phyloP scores from a whole-genome alignment of 2,113 vertebrate species.

The Eonycteris spelaea region DNA sequence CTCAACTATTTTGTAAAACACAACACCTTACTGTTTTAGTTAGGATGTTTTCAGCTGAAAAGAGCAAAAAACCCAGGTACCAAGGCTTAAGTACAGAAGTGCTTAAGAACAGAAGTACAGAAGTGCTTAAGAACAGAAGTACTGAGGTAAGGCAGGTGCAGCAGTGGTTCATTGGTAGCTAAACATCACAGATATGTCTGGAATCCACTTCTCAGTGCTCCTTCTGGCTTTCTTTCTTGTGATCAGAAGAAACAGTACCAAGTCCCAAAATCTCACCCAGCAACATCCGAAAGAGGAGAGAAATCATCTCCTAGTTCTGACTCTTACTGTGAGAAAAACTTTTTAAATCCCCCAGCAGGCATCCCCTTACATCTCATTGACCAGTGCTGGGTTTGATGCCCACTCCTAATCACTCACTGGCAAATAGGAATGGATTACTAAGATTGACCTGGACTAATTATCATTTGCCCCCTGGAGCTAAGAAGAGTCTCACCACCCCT shows the following conservation, averaged over 20 bases:
- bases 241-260: neutral
- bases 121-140: neutral
- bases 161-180: neutral
- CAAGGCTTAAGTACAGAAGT: neutral
- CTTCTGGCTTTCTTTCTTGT: neutral
- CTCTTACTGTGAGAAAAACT: neutral
- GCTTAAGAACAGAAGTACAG: too few relatives aligned
- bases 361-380: neutral
- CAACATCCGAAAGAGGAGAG: neutral
- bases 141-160: neutral
- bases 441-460: neutral
- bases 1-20: neutral
- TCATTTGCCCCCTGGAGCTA: neutral
- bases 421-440: neutral
- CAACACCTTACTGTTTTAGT: neutral
- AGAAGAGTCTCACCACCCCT: neutral
- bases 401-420: neutral
- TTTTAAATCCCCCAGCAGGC: neutral
- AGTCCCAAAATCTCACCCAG: neutral
- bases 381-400: neutral
- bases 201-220: neutral
- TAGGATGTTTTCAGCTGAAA: neutral
- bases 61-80: neutral
- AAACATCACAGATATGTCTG: neutral
- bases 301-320: neutral